Evolutionary conservation across 2,888 invertebrate genomes (phyloP), one percentile per base, ranked within the genome.

Genomic region (Hofmannophila pseudospretella): DNA sequence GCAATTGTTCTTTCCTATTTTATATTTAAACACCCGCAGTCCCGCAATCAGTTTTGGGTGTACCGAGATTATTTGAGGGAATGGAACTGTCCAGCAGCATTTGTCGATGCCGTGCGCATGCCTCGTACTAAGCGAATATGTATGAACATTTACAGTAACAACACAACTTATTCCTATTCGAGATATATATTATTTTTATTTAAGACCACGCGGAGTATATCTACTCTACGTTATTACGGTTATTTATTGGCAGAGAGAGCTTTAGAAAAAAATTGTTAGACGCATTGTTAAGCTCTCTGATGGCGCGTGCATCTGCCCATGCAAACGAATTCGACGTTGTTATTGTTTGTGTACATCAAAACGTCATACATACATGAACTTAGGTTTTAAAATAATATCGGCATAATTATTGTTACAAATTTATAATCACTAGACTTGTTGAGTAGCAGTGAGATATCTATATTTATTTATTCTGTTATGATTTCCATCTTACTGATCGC

Each of bases 381-480:
- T 71, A 70, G 70, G 62, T 72, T 77, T 71, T 67, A 67, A 61
- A 70, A 68, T 57, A 68, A 63, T 74, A 78, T 78, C 71, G 68
- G 81, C 84, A 77, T 82, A 82, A 81, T 80, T 78, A 75, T 82
- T 82, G 84, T 85, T 85, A 81, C 69, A 74, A 74, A 77, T 74
- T 74, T 72, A 72, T 80, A 71, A 76, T 72, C 73, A 73, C 67
- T 81, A 78, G 71, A 76, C 65, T 81, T 84, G 84, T 85, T 85
- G 76, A 78, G 77, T 85, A 85, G 84, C 81, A 69, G 71, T 80
- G 80, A 81, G 66, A 75, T 71, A 27, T 7, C n/a, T 3, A 76
- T 73, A 75, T 75, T 81, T 82, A 85, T 84, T 85, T 82, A 80
- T 77, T 80, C 55, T 68, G 70, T 80, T 79, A 73, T 72, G 55